Conservation (phyloP, 2,113 vertebrate species). For the Leptosomus discolor region DNA sequence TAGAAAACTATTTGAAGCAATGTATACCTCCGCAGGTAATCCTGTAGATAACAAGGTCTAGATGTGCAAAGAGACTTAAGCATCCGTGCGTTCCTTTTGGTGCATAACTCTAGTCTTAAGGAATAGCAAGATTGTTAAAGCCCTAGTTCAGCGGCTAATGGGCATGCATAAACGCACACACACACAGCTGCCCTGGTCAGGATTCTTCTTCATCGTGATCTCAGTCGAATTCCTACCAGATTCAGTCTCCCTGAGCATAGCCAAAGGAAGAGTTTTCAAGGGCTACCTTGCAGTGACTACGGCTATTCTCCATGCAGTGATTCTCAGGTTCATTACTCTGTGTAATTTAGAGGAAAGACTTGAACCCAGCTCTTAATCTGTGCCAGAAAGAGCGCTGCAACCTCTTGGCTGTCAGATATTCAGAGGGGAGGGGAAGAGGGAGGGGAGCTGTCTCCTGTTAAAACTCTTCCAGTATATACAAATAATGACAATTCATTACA, state of each 20-base stretch:
- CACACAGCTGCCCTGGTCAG: neutral
- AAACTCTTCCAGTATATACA: conserved; percentile 44
- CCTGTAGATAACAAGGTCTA: neutral
- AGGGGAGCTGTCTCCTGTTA: conserved; percentile 2
- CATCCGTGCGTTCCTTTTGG: neutral
- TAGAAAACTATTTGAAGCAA: neutral
- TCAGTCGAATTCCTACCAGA: neutral
- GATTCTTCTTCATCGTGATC: neutral
- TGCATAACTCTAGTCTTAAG: neutral
- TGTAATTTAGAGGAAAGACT: neutral
- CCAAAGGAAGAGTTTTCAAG: neutral
- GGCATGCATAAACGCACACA: neutral
- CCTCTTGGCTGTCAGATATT: neutral
- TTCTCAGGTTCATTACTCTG: neutral
- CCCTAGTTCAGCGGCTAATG: neutral
- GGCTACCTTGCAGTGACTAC: neutral
- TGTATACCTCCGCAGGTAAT: neutral
- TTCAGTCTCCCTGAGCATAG: neutral
- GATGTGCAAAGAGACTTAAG: neutral
- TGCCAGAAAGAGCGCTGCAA: neutral
- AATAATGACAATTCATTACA: conserved; percentile 65
- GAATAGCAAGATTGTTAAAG: neutral
- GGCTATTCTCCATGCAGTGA: neutral
- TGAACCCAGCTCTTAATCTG: neutral
- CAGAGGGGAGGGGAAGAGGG: neutral